These are phyloP conservation scores for Siniperca obscura DNA, from an alignment of 2,797 vertebrate genomes.

Conservation along the genomic window DNA sequence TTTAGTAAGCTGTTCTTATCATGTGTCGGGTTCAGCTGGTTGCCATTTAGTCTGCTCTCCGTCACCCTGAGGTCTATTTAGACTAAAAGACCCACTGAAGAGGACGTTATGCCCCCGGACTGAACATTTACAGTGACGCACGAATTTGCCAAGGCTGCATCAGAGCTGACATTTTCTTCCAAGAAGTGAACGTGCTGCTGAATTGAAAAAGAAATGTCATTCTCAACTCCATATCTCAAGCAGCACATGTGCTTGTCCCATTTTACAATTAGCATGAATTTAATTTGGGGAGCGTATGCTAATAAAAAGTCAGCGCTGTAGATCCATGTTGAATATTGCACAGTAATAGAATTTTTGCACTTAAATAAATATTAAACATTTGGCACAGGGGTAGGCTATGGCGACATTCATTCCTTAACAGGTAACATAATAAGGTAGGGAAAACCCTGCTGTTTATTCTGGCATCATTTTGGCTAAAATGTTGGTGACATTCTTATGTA, in stretches of 20 bases:
- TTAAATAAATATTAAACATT: too few relatives aligned
- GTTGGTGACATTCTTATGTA: too few relatives aligned
- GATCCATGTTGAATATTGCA: conserved; percentile 19
- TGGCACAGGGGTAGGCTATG: too few relatives aligned
- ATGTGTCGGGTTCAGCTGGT: conserved; percentile 4
- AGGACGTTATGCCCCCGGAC: conserved; percentile 16
- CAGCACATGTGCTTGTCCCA: conserved; percentile 15
- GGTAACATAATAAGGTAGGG: too few relatives aligned
- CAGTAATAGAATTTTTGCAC: conserved; percentile 7
- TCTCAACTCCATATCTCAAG: conserved; percentile 15
- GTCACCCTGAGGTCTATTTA: conserved; percentile 50
- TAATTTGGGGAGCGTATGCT: conserved; percentile 40
- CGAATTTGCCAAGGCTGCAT: not conserved
- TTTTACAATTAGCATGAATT: conserved; percentile 34
- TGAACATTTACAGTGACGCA: conserved; percentile 15
- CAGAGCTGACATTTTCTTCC: conserved; percentile 21
- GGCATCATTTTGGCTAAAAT: too few relatives aligned
- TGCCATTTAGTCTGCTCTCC: conserved; percentile 29
- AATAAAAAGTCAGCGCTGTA: conserved; percentile 17
- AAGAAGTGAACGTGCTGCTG: not conserved
- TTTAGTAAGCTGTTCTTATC: conserved; percentile 24
- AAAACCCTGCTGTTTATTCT: too few relatives aligned
- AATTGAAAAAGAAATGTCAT: conserved; percentile 27
- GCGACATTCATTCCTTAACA: too few relatives aligned
- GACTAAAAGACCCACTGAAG: conserved; percentile 30